Evolutionary conservation across 2,797 vertebrate genomes (phyloP).

Genomic region (Gymnocypris eckloni): DNA sequence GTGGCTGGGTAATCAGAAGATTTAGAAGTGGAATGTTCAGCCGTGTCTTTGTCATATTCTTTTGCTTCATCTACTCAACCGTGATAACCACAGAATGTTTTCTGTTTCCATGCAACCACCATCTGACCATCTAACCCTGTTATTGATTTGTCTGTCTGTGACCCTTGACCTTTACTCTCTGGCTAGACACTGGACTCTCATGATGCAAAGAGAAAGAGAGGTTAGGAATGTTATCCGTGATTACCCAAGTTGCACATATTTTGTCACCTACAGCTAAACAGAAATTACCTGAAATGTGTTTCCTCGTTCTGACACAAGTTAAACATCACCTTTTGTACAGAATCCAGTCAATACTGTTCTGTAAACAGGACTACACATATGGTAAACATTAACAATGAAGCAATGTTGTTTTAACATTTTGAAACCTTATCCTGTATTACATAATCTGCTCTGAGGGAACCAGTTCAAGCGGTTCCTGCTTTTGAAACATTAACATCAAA

Average conservation of each 20-base stretch:
- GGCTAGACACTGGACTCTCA: constrained; percentile 65
- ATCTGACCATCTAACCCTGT: constrained; percentile 73
- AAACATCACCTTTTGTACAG: constrained; percentile 40
- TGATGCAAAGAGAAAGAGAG: constrained; percentile 64
- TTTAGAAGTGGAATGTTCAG: constrained; percentile 45
- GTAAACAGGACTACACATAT: constrained; percentile 55
- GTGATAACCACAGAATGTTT: constrained; percentile 69
- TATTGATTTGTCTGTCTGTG: constrained; percentile 77
- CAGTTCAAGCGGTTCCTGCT: constrained; percentile 43
- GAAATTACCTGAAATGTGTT: neutral
- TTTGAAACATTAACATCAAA: constrained; percentile 55
- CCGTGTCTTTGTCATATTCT: constrained; percentile 41
- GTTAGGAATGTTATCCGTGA: constrained; percentile 31
- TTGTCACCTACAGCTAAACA: neutral
- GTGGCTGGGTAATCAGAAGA: constrained; percentile 49
- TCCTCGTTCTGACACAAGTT: neutral
- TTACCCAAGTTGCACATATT: neutral
- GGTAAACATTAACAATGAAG: constrained; percentile 56
- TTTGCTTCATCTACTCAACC: constrained; percentile 60
- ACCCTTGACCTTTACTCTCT: constrained; percentile 70
- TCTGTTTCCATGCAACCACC: constrained; percentile 60
- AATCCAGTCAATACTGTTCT: constrained; percentile 45
- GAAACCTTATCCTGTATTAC: constrained; percentile 60
- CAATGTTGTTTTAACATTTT: constrained; percentile 59
- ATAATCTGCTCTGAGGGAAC: constrained; percentile 60